Percentiles rank a stretch among this genome's conserved stretches.
Conservation (phyloP, 2,797 vertebrate genomes). For the Chloroceryle amazona region DNA sequence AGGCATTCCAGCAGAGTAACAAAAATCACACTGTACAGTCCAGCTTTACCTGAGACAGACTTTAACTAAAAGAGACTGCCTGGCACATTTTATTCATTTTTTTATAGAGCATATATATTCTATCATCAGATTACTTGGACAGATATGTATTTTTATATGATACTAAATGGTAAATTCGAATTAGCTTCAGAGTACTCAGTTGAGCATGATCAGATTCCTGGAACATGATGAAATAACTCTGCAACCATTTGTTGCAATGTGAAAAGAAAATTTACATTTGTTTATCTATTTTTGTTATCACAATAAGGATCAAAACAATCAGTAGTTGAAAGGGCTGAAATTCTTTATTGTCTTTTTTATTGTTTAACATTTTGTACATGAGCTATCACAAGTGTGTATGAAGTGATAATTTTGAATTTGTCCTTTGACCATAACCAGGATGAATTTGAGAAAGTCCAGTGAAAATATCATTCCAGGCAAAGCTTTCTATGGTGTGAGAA, state of each 20-base stretch:
- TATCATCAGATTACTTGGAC: slow-evolving; percentile 12
- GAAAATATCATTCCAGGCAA: background rate
- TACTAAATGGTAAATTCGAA: background rate
- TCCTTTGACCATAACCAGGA: background rate
- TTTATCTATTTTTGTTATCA: background rate
- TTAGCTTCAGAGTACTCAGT: slow-evolving; percentile 10
- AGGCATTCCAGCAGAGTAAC: background rate
- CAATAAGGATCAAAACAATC: background rate
- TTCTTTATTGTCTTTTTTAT: background rate
- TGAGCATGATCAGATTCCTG: slow-evolving; percentile 1
- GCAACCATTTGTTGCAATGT: background rate
- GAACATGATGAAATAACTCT: background rate
- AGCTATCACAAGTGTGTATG: background rate
- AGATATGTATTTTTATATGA: slow-evolving; percentile 16
- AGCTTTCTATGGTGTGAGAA: background rate
- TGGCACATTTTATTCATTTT: slow-evolving; percentile 27
- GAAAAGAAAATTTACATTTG: background rate
- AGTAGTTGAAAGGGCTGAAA: background rate
- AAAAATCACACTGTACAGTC: background rate
- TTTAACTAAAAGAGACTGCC: background rate
- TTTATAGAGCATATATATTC: slow-evolving; percentile 3
- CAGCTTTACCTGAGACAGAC: slow-evolving; percentile 13
- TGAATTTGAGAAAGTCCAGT: background rate
- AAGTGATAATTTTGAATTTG: background rate
- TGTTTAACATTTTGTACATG: background rate